Base-by-base conservation (phyloP, 2,113 vertebrate species). In the Oncorhynchus masou region DNA sequence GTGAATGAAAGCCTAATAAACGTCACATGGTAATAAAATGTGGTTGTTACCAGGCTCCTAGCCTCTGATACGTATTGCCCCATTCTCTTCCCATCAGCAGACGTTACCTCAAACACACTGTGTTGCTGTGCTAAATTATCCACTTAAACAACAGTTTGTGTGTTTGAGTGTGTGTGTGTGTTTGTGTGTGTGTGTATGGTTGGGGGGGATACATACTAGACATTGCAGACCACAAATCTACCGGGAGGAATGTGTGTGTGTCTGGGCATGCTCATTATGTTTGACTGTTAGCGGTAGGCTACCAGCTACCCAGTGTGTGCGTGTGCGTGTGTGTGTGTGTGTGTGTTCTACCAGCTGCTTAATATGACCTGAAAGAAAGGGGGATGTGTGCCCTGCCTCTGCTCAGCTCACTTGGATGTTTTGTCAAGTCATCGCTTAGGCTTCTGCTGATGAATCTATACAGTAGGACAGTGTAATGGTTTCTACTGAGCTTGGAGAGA, bases 231-330 rank as follows among this genome's bases (percentile, higher is more conserved):
- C 90, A 78, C 91, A 85, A 84, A 89, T 89, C 92, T 90, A 91
- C 86, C 80, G 86, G 91, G 88, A 93, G 93, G 94, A 96, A 95
- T 94, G 92, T 88, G 89, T 90, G 79, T 94, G 91, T 90, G 94
- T 95, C 94, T 94, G 88, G 90, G 88, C 85, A 91, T 82, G 90
- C 84, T 90, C 85, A 89, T 87, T 84, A 91, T 90, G 91, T 84
- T 90, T 90, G 91, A 84, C 82, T 89, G 75, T 85, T 78, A 16
- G 51, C 9, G 39, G 39, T 11, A 45, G 39, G 9, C 39, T 45
- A 45, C 39, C 39, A 45, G 39, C 39, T 45, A 45, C 39, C 39
- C 39, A 11, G 39, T 11, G 39, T 11, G 8, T 45, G 39, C 2
- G 39, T 39, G 39, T 39, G 8, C 9, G 39, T 45, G 39, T 45